Conservation (phyloP, 2,797 vertebrate species). For the Acomys russatus region DNA sequence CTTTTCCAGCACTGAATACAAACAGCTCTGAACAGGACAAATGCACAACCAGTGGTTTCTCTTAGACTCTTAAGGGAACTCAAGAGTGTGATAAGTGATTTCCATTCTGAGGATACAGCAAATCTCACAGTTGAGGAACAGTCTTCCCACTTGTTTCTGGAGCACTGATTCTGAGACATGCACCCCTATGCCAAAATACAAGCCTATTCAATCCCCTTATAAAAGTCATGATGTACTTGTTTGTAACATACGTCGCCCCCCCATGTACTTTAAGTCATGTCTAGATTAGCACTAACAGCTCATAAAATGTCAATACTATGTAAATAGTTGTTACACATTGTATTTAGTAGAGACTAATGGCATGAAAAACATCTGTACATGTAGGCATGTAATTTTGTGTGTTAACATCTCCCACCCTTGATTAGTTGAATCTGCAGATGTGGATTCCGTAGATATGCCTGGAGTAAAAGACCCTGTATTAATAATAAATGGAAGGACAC, state of each 20-base stretch:
- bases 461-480: neutral
- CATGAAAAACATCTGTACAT: neutral
- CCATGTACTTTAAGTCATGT: neutral
- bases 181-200: neutral
- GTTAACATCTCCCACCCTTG: neutral
- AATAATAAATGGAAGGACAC: neutral
- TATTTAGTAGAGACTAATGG: neutral
- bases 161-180: neutral
- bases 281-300: neutral
- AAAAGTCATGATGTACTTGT: neutral
- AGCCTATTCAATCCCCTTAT: neutral
- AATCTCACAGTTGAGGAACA: neutral
- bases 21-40: neutral
- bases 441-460: neutral
- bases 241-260: neutral
- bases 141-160: neutral
- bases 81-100: neutral
- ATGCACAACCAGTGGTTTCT: neutral
- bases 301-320: neutral
- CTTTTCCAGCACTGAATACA: neutral
- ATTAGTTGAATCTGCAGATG: neutral
- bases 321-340: neutral
- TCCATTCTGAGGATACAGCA: neutral
- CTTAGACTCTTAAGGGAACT: neutral
- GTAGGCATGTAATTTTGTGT: neutral